phyloP scores from a whole-genome alignment of 2,113 vertebrate species.

The Xenopus laevis region DNA sequence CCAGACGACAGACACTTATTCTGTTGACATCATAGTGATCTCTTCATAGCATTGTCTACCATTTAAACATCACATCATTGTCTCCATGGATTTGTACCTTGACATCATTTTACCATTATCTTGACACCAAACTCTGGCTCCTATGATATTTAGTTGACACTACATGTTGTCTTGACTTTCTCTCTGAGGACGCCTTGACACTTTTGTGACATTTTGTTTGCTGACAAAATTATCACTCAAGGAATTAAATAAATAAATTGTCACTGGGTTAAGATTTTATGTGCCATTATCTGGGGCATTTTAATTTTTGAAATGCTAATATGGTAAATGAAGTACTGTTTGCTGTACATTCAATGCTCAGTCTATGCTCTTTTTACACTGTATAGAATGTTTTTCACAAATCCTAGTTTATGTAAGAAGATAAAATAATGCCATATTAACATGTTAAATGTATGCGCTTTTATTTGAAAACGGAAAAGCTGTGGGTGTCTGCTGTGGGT shows the following conservation, averaged over 20 bases:
- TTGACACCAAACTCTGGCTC: slow-evolving; percentile 37
- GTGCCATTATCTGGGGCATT: slow-evolving; percentile 20
- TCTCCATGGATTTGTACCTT: slow-evolving; percentile 37
- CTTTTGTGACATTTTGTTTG: slow-evolving; percentile 34
- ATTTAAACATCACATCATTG: slow-evolving; percentile 31
- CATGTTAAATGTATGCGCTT: no score
- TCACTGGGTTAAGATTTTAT: not conserved
- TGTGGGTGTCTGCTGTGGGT: no score
- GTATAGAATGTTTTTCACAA: no score
- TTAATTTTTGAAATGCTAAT: slow-evolving; percentile 23
- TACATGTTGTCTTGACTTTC: slow-evolving; percentile 29
- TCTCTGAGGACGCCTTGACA: slow-evolving; percentile 28
- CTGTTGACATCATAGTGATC: slow-evolving; percentile 22
- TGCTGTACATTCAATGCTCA: no score
- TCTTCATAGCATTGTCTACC: slow-evolving; percentile 17
- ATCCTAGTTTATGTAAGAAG: not conserved
- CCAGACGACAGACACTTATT: no score
- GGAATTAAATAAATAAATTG: slow-evolving; percentile 24
- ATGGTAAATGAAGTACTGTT: not conserved
- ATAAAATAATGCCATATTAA: no score
- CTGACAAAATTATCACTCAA: slow-evolving; percentile 40
- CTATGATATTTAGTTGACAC: slow-evolving; percentile 41
- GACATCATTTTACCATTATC: slow-evolving; percentile 43
- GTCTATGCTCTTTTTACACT: no score
- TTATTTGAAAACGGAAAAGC: no score